Base-by-base conservation (phyloP, 2,888 invertebrate genomes). In the Matsumyia berberina region DNA sequence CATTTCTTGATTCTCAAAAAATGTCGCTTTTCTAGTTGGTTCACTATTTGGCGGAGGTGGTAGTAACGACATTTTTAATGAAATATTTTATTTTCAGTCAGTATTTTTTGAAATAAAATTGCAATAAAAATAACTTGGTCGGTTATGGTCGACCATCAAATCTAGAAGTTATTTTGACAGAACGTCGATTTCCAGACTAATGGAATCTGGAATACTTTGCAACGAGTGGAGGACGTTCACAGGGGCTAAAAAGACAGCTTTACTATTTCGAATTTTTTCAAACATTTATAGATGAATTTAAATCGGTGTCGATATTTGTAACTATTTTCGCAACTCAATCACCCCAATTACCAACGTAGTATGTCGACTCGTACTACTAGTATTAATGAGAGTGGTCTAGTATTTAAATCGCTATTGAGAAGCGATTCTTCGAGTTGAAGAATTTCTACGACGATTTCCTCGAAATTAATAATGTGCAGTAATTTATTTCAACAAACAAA, bases 1-100 rank as follows among this genome's bases (percentile, higher is more conserved):
- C 87, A 94, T 93, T 66, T 95, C 94, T 0, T 88, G 86, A 74
- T 90, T 88, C 33, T 90, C 90, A 44, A 92, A 90, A 58, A 91
- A 87, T 12, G 87, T 87, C 0, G 88, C 8, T 35, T 87, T 88
- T 3, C 60, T 39, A 9, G 67, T 64, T 3, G 74, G 87, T 46
- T 86, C 86, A 12, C 73, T 77, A 39, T 87, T 70, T 1, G 74
- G 29, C 1, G 88, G 87, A 33, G 87, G 86, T 11, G 86, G 88
- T 46, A 86, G 62, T 5, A 88, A 35, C 1, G 88, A 88, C 89
- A 89, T 89, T 78, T 78, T 77, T 4, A 0, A 0, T 17, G 4
- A 42, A 42, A 12, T 74, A 37, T 67, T 37, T 44, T 51, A 24
- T 51, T 82, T 82, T 86, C n/a, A 69, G 62, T 86, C 6, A 72